Evolutionary conservation across 2,888 invertebrate species (phyloP), one percentile per base, ranked within the genome.

Genomic region (Serripes groenlandicus): DNA sequence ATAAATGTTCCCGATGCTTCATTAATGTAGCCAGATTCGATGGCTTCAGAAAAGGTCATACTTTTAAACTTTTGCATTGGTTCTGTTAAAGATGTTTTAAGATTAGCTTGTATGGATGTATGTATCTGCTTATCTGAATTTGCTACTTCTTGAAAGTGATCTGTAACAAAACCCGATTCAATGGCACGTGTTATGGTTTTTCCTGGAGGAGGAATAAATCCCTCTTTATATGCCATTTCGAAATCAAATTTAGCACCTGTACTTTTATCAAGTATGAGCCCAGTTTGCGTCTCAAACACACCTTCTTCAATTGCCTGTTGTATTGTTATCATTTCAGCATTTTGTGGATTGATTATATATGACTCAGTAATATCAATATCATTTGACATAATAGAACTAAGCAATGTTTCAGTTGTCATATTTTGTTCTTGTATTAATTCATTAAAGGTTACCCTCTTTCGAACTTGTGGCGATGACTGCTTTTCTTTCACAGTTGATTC

Each of bases 291-390:
- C 92, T 98, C 98, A 94, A 97, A 97, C 64, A 99, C 96, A 93
- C 98, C 98, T 91, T 96, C 96, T 93, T 98, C 97, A 92, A 99
- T 98, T 32, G 98, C 98, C 96, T 98, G 97, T 85, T 98, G 95
- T 86, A 99, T 95, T 32, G 98, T 97, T 56, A 98, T 96, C 93
- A 97, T 96, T 85, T 94, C 93, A 34, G 95, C 95, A 72, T 97
- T 95, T 97, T 97, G 82, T 97, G 96, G 92, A 81, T 93, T 91
- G 54, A 92, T 83, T 23, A 92, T 79, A 58, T 83, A 85, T 30
- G 92, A 92, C 30, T 83, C 85, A 37, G 86, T 85, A 23, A 86
- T 87, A 73, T 92, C 88, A 54, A 91, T 78, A 23, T 87, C 79
- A 81, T 97, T 97, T 71, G 95, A 90, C 42, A 89, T 89, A 23